These are phyloP conservation scores for Sturnira hondurensis DNA, from an alignment of 2,113 vertebrate species.

Conservation along the genomic window DNA sequence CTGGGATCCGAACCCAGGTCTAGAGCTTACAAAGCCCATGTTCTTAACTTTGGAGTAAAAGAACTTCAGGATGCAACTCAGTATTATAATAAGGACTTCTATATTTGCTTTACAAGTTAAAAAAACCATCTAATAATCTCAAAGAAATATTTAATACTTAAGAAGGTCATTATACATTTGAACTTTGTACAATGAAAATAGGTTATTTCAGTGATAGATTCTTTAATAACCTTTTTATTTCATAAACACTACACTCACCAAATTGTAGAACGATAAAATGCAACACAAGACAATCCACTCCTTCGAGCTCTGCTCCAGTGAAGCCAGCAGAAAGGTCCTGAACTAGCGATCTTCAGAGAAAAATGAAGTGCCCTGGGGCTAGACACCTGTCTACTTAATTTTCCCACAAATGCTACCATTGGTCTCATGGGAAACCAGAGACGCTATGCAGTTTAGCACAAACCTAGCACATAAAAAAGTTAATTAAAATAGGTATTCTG, in stretches of 20 bases:
- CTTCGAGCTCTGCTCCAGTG: background rate
- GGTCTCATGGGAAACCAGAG: background rate
- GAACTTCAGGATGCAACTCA: background rate
- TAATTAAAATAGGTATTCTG: background rate
- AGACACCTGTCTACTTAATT: background rate
- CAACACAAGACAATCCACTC: background rate
- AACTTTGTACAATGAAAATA: background rate
- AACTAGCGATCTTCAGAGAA: background rate
- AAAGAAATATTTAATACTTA: background rate
- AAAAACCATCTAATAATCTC: background rate
- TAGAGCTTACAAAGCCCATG: conserved; percentile 13
- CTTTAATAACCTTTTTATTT: background rate
- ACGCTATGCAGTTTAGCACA: background rate
- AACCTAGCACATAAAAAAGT: background rate
- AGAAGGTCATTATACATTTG: background rate
- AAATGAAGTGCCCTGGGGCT: background rate
- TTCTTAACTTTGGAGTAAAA: conserved; percentile 44
- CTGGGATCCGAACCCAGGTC: conserved; percentile 25
- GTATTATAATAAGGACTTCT: background rate
- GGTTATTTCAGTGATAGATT: background rate
- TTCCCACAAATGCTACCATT: background rate
- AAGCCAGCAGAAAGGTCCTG: background rate
- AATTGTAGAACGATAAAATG: background rate
- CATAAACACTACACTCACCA: background rate
- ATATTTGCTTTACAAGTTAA: background rate